Evolutionary conservation across 2,113 vertebrate species (phyloP).

Genomic region (Rhineura floridana): DNA sequence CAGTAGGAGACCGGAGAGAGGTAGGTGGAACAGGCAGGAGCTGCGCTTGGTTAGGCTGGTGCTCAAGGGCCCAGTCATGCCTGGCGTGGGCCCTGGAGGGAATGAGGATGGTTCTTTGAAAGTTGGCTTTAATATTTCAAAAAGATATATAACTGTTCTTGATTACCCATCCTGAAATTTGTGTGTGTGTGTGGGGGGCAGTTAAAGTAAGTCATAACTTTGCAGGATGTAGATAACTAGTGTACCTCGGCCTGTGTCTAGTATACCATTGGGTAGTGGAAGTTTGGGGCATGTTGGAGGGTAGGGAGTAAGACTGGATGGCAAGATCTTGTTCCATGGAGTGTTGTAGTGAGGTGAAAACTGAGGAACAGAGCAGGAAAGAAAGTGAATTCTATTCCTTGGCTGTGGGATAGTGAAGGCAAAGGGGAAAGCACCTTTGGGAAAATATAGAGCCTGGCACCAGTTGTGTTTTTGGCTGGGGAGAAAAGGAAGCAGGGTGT

Average conservation of each 20-base stretch:
- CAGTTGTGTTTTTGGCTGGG: too few relatives aligned
- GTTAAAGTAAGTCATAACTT: not conserved
- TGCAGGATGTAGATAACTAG: not conserved
- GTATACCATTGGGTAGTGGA: not conserved
- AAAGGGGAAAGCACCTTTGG: not conserved
- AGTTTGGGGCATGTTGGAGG: not conserved
- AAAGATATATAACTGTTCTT: too few relatives aligned
- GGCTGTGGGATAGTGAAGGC: not conserved
- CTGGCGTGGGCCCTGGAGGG: too few relatives aligned
- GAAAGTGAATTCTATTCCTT: not conserved
- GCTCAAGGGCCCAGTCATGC: too few relatives aligned
- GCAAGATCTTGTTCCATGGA: not conserved
- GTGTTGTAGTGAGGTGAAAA: not conserved
- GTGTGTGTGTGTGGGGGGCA: too few relatives aligned
- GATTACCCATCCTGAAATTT: not conserved
- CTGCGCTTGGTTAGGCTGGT: too few relatives aligned
- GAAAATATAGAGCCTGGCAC: not conserved
- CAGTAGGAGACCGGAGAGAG: too few relatives aligned
- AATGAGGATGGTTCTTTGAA: not conserved
- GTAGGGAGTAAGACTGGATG: not conserved
- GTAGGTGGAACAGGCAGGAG: too few relatives aligned
- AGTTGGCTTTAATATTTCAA: not conserved
- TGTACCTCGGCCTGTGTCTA: not conserved
- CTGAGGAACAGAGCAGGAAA: too few relatives aligned
- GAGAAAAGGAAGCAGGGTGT: accelerated